Evolutionary conservation across 2,888 invertebrate genomes (phyloP), one percentile per base, ranked within the genome.

Genomic region (Papilio demoleus): DNA sequence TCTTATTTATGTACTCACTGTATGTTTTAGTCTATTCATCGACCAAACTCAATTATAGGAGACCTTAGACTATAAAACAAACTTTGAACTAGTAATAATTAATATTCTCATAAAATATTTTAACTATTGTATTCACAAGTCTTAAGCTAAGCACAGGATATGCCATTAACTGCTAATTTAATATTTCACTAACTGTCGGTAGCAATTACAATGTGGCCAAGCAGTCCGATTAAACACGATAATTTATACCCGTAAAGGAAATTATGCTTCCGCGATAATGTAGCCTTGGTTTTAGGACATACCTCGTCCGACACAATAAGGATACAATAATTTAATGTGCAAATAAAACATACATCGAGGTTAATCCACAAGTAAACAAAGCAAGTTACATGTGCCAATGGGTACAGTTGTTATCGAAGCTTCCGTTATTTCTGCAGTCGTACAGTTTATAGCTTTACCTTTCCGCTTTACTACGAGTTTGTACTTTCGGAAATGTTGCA

Each of bases 361-460:
- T 36, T 60, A 61, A 65, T 60, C 50, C 65, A 65, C 53, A 34
- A 42, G n/a, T 64, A 64, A 68, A 59, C 47, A 68, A 65, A 24
- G 24, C 60, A n/a, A 27, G 45, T 58, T 22, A 42, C 58, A 58
- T 45, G 24, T 58, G 58, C 45, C 11, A 68, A 68, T 67, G 56
- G 45, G 8, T 36, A 58, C n/a, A 67, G 34, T 67, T 56, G 62
- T 67, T 68, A 63, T 68, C 68, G 27, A 17, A 9, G 60, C 42
- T 61, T 65, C 60, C 60, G 64, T 38, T 60, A 40, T 53, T 45
- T 50, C 31, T 40, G 34, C 9, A 42, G 45, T 56, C 58, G 34
- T 40, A 22, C 53, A 67, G 42, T 67, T 67, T 31, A 67, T 42
- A 58, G 56, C 53, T 12, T n/a, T 24, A 58, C 31, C 34, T 42